Base-by-base conservation (phyloP, 1,140 invertebrate species). In the Pemphigus obesinymphae region DNA sequence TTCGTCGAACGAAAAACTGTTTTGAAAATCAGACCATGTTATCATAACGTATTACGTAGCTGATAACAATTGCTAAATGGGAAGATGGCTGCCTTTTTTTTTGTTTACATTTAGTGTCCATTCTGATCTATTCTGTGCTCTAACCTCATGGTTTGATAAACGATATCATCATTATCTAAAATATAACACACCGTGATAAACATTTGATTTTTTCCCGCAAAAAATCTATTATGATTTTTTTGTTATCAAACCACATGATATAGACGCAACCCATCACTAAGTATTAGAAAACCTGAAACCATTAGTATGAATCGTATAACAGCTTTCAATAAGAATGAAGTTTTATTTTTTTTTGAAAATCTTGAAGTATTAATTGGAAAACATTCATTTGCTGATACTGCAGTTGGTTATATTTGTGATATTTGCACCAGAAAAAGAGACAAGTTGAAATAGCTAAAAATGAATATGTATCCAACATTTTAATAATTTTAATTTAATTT, bases 271-370 rank as follows among this genome's bases (percentile, higher is more conserved):
- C 73, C 87, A 84, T 84, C 83, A 26, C 82, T 87, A 85, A 17
- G n/a, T 53, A 29, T 73, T 8, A 58, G 82, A 29, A 84, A 83
- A 82, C 82, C 82, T 45, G 82, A 84, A 70, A 45, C 82, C 50
- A 83, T 55, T 13, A 82, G 82, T 58, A 72, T 83, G 29, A 17
- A 53, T 50, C 78, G 83, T 50, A 55, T 48, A 20, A 82, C 82
- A 40, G 40, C 23, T 53, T 84, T 84, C 53, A 82, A 82, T 53
- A 40, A 66, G 82, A 76, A 15, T 83, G 85, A 78, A 70, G 83
- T 83, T 73, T 80, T 37, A 84, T 84, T 81, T 84, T 86, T 84
- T 83, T 87, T 66, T 85, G 85, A 76, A 84, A 86, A 84, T 31
- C 23, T 73, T 7, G 29, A 48, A 8, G 50, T 6, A 3, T 6